phyloP scores from a whole-genome alignment of 2,113 vertebrate species.

The Chionis minor region DNA sequence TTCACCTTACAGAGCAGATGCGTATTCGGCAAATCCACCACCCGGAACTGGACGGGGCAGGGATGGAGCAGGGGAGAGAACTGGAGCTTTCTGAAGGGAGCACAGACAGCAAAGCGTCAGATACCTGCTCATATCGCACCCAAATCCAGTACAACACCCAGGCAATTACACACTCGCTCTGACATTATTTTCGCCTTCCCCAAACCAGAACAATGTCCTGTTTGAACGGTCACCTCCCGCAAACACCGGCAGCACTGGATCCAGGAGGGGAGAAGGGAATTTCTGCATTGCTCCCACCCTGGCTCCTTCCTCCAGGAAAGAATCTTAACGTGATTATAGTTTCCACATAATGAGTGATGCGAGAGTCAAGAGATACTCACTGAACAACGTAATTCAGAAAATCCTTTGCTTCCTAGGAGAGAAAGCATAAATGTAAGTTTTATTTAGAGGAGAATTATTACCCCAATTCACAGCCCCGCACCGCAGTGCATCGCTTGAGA shows the following conservation, averaged over 20 bases:
- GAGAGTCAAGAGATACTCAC: slow-evolving; percentile 70
- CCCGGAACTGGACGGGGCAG: slow-evolving; percentile 89
- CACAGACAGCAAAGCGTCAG: slow-evolving; percentile 19
- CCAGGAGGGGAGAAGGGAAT: neutral
- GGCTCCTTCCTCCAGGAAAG: neutral
- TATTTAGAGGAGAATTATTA: neutral
- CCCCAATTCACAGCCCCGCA: neutral
- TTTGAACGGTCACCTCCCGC: neutral
- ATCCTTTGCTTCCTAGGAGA: slow-evolving; percentile 78
- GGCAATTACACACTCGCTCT: fast-evolving
- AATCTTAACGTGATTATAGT: neutral
- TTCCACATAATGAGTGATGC: neutral
- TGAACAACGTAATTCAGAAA: slow-evolving; percentile 80
- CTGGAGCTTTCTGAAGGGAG: slow-evolving; percentile 82
- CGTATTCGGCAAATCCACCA: slow-evolving; percentile 86
- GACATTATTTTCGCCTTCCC: neutral
- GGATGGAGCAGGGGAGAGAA: slow-evolving; percentile 79
- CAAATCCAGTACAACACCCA: neutral
- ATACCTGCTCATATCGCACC: neutral
- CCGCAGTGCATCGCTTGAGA: neutral
- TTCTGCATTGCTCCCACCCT: neutral
- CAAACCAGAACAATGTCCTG: neutral
- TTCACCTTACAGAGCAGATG: slow-evolving; percentile 91
- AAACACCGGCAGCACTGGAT: fast-evolving
- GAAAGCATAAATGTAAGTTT: neutral